Evolutionary conservation across 2,888 invertebrate genomes (phyloP).

Genomic region (Cephus rjabovi): DNA sequence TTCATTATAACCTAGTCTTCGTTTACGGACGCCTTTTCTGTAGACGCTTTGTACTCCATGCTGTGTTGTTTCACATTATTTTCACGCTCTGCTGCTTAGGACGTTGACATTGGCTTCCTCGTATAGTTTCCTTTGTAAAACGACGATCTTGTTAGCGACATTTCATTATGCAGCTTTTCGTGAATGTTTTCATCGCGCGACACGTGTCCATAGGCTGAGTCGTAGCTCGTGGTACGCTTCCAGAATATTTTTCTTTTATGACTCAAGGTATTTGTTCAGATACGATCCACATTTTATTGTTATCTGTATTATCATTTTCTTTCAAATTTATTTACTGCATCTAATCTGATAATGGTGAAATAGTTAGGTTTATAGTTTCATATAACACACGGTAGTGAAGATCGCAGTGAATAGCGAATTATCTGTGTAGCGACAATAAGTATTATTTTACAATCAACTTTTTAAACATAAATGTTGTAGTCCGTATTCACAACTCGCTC

Average conservation of each 20-base stretch:
- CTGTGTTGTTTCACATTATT: neutral
- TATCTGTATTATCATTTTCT: neutral
- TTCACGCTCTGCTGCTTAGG: conserved; percentile 13
- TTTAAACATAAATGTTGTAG: too few relatives aligned
- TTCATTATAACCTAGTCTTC: neutral
- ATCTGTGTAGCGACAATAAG: neutral
- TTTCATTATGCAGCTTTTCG: neutral
- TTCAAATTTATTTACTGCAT: neutral
- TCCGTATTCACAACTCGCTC: too few relatives aligned
- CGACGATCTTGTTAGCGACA: neutral
- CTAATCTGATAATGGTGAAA: neutral
- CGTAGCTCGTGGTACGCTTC: neutral
- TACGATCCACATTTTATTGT: neutral
- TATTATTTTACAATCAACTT: too few relatives aligned
- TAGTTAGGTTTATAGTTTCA: neutral
- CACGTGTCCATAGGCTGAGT: neutral
- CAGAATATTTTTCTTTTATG: neutral
- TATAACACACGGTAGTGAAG: neutral
- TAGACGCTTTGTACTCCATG: neutral
- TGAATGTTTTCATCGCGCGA: neutral
- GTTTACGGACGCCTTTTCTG: neutral
- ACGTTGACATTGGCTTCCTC: conserved; percentile 12
- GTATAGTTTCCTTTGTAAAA: neutral
- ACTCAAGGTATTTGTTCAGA: neutral
- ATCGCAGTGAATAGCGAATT: neutral